Conservation (phyloP, 2,797 vertebrate genomes). For the Arvicola amphibius region DNA sequence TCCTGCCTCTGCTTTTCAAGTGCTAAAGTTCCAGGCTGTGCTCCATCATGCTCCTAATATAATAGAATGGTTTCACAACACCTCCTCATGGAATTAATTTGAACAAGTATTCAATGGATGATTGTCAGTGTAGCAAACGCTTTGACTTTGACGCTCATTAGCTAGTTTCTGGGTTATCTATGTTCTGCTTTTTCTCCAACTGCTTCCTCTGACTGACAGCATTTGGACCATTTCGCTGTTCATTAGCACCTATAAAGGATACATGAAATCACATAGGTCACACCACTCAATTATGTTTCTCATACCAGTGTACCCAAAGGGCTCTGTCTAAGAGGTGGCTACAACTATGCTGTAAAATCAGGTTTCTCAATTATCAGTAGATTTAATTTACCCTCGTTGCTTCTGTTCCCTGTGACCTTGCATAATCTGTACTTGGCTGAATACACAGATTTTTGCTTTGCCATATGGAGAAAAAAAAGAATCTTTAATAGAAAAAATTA, state of each 20-base stretch:
- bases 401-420: constrained; percentile 27
- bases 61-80: constrained; percentile 9
- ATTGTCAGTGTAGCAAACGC: constrained; percentile 11
- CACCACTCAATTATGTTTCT: constrained; percentile 64
- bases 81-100: background rate
- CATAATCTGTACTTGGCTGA: constrained; percentile 36
- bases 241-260: constrained; percentile 65
- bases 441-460: constrained; percentile 49
- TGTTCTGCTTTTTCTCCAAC: constrained; percentile 44
- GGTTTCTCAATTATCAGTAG: constrained; percentile 56
- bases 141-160: constrained; percentile 51
- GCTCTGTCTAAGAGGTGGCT: constrained; percentile 54
- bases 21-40: background rate
- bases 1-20: background rate
- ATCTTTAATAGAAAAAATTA: constrained; percentile 49
- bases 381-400: constrained; percentile 64
- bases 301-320: constrained; percentile 39
- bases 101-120: constrained; percentile 35
- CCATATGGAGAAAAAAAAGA: constrained; percentile 4
- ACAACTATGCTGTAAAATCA: constrained; percentile 62
- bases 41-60: background rate
- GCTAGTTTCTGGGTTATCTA: constrained; percentile 7
- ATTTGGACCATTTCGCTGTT: constrained; percentile 60
- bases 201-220: constrained; percentile 55
- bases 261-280: constrained; percentile 71